A percentile compares a stretch with the other conserved stretches of the same genome.
Evolutionary conservation across 2,888 invertebrate species (phyloP).

Genomic region (Leistus spinibarbis): DNA sequence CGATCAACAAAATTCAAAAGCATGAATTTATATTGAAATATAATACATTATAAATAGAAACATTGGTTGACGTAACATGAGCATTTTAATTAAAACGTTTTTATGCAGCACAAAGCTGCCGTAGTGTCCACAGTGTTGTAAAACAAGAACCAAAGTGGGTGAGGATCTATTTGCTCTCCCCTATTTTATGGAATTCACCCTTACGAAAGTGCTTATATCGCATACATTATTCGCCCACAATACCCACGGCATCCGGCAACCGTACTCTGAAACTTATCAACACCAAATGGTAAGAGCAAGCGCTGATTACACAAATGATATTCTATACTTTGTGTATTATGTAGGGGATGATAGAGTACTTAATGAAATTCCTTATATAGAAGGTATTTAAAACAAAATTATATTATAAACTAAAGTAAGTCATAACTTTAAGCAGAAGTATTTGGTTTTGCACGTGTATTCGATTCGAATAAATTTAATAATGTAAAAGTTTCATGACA

Average conservation of each 20-base stretch:
- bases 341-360: neutral
- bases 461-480: too few species aligned
- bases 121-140: too few species aligned
- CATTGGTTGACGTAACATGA: neutral
- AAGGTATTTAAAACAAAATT: too few species aligned
- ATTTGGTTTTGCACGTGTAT: too few species aligned
- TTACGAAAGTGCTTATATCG: neutral
- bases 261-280: neutral
- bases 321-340: neutral
- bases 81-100: neutral
- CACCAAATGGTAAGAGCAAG: neutral
- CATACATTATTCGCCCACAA: neutral
- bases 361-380: too few species aligned
- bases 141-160: neutral
- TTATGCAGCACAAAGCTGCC: neutral
- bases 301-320: neutral
- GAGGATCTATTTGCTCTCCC: neutral
- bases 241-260: neutral
- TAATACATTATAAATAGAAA: neutral
- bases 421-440: too few species aligned
- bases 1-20: neutral
- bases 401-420: too few species aligned
- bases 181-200: neutral
- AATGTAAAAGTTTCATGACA: too few species aligned
- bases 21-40: neutral